Evolutionary conservation across 2,888 invertebrate species (phyloP), one percentile per base, ranked within the genome.

Genomic region (Platycnemis pennipes): DNA sequence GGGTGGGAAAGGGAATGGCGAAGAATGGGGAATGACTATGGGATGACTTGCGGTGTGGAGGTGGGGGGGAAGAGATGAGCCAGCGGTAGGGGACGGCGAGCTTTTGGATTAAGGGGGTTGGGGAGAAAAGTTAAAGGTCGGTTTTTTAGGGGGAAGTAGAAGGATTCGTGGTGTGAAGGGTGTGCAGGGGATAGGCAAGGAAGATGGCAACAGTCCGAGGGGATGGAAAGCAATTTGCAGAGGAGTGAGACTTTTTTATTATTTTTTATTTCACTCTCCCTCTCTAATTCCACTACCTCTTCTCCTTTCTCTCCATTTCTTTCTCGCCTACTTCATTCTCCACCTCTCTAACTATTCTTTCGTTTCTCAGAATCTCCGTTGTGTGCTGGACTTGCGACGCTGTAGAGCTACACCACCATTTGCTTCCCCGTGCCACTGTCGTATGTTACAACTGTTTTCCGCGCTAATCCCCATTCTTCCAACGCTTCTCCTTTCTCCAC

Each of bases 171-270:
- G 22, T 11, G 42, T 77, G 37, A 26, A 63, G 56, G 37, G 56
- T 37, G 26, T 37, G 56, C 0, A 1, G 5, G 56, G 89, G 89
- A 31, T 11, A 44, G 46, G 45, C 26, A 46, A 44, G 87, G 89
- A 26, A 63, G 63, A 37, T 42, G 89, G 53, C 56, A 49, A 63
- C 44, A 91, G 91, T 91, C 91, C 91, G 69, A 63, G 91, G 91
- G 91, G 91, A 91, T 91, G 91, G 63, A 91, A 91, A 91, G 91
- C 91, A 91, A 91, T 91, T 91, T 91, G 91, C 91, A 45, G 87
- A 87, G 87, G 91, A 91, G 91, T 91, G 91, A 63, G 63, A 91
- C 63, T 91, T 91, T 91, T 37, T 56, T 44, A 44, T 26, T 37
- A 69, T 91, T 91, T 91, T 63, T 56, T n/a, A 42, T 87, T 42